These are phyloP conservation scores for Ctenomys sociabilis DNA, from an alignment of 2,113 vertebrate genomes.

Conservation along the genomic window DNA sequence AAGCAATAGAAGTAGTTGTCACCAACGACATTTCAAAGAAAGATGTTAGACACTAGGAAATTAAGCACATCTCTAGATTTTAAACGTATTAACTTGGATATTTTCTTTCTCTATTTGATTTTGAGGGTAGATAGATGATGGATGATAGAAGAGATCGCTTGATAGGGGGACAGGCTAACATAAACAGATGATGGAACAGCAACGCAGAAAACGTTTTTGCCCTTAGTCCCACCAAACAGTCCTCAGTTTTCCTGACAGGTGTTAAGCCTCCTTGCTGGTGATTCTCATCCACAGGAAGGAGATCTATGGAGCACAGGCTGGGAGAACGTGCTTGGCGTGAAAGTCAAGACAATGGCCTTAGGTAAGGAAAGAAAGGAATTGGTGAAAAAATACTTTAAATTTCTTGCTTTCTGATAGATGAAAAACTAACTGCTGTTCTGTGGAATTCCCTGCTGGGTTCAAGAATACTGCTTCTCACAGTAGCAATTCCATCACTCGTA, in stretches of 20 bases:
- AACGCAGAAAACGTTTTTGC: neutral
- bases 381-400: neutral
- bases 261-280: neutral
- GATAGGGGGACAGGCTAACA: neutral
- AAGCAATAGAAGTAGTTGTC: neutral
- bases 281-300: neutral
- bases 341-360: neutral
- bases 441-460: neutral
- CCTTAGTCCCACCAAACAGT: rapidly evolving
- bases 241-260: neutral
- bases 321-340: neutral
- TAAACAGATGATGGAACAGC: neutral
- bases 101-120: neutral
- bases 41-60: neutral
- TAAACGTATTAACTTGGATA: neutral
- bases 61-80: neutral
- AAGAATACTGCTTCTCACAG: neutral
- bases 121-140: neutral
- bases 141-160: neutral
- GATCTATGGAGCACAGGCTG: neutral
- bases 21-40: neutral
- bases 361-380: neutral
- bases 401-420: neutral
- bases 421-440: neutral
- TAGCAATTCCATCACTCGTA: too few relatives aligned